These are phyloP conservation scores for Tragopan temminckii DNA, from an alignment of 2,797 vertebrate species.

Conservation along the genomic window DNA sequence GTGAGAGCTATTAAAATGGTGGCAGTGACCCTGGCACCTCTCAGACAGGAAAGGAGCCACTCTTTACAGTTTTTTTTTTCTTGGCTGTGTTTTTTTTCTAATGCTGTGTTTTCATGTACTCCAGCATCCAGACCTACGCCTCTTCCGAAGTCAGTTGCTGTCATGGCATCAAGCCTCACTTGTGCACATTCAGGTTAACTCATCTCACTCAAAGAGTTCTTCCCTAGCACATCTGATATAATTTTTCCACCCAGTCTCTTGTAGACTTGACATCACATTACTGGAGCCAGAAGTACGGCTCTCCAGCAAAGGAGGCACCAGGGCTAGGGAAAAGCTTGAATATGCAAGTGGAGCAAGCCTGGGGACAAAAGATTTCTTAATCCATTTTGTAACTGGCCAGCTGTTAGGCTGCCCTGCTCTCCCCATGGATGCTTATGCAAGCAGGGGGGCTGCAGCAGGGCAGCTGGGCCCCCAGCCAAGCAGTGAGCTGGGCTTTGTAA, in stretches of 20 bases:
- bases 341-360: not conserved
- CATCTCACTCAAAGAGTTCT: not conserved
- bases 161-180: not conserved
- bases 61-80: not conserved
- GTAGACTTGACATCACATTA: not conserved
- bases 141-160: not conserved
- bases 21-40: not conserved
- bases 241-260: rapidly evolving
- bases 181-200: not conserved
- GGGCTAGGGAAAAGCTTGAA: not conserved
- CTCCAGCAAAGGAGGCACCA: not conserved
- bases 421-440: constrained; percentile 22
- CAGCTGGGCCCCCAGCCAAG: constrained; percentile 12
- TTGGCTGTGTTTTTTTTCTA: not conserved
- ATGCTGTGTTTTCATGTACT: not conserved
- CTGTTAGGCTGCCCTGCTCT: not conserved
- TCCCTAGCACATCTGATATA: not conserved
- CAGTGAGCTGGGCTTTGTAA: not conserved
- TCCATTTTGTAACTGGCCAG: constrained; percentile 31
- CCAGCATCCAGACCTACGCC: not conserved
- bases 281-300: not conserved
- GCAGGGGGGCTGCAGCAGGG: not conserved
- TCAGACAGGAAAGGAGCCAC: not conserved
- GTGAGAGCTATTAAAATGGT: not conserved
- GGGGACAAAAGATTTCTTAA: constrained; percentile 41